Conservation (phyloP, 2,113 vertebrate genomes). For the Natator depressus region DNA sequence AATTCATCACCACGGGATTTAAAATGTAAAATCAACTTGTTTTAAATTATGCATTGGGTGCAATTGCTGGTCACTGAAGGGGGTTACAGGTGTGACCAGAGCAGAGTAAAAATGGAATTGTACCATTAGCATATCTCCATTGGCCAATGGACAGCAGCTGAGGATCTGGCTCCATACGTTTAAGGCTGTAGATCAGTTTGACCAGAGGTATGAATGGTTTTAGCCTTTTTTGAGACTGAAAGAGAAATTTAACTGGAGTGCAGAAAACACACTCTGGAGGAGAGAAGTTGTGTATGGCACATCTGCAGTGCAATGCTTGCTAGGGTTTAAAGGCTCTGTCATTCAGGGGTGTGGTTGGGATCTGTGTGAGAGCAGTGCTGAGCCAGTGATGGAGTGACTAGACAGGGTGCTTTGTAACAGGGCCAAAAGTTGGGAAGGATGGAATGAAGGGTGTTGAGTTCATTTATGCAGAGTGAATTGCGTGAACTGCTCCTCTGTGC, state of each 20-base stretch:
- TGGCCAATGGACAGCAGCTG: conserved; percentile 65
- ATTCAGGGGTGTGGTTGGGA: not conserved
- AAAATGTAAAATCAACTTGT: conserved; percentile 48
- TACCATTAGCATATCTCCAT: conserved; percentile 65
- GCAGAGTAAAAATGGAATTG: conserved; percentile 60
- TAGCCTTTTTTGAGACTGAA: conserved; percentile 64
- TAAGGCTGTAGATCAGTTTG: conserved; percentile 54
- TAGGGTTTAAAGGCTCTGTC: not conserved
- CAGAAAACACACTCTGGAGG: conserved; percentile 45
- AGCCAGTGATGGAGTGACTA: not conserved
- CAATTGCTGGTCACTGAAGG: conserved; percentile 60
- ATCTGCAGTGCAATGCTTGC: conserved; percentile 47
- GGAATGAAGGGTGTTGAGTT: not conserved
- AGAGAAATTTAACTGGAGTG: conserved; percentile 58
- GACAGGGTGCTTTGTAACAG: not conserved
- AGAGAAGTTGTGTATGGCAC: conserved; percentile 11
- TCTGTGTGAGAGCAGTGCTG: not conserved
- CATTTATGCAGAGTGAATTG: not conserved
- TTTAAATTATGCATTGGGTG: conserved; percentile 60
- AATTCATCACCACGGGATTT: conserved; percentile 70
- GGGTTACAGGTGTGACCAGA: conserved; percentile 67
- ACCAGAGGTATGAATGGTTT: conserved; percentile 65
- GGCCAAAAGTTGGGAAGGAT: not conserved
- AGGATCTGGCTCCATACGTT: conserved; percentile 68
- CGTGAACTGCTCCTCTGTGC: not conserved